phyloP scores from a whole-genome alignment of 2,113 vertebrate species.

The Amphiprion ocellaris region DNA sequence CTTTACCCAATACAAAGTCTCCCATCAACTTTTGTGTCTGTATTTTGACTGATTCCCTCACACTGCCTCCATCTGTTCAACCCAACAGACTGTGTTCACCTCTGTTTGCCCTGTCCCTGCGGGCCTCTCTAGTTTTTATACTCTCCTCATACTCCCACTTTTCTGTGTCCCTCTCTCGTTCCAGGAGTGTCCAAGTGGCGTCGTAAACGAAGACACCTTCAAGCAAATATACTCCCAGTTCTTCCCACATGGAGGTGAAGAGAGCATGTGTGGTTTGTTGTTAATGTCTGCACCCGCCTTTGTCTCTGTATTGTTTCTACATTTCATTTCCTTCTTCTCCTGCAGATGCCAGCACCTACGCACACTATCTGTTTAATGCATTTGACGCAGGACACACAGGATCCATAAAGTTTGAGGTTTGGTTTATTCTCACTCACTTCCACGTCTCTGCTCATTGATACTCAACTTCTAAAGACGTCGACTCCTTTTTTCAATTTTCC shows the following conservation, averaged over 20 bases:
- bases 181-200: conserved; percentile 96
- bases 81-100: not conserved
- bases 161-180: conserved; percentile 25
- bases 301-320: not conserved
- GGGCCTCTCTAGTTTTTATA: not conserved
- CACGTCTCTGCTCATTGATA: not conserved
- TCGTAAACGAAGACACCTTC: conserved; percentile 96
- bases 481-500: not conserved
- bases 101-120: not conserved
- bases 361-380: conserved; percentile 97
- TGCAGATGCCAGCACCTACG: conserved; percentile 95
- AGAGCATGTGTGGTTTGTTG: conserved; percentile 25
- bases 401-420: conserved; percentile 97
- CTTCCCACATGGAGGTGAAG: conserved; percentile 97
- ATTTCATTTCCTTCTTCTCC: not conserved
- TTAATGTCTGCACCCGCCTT: not conserved
- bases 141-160: not conserved
- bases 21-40: not conserved
- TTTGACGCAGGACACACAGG: conserved; percentile 93
- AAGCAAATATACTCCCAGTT: conserved; percentile 99
- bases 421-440: conserved; percentile 21
- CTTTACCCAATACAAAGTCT: not conserved
- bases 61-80: not conserved
- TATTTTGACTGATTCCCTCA: not conserved
- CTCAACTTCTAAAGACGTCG: not conserved